Evolutionary conservation across 64 coral and sea anemone genomes (phyloP).

Genomic region (Orbicella faveolata): DNA sequence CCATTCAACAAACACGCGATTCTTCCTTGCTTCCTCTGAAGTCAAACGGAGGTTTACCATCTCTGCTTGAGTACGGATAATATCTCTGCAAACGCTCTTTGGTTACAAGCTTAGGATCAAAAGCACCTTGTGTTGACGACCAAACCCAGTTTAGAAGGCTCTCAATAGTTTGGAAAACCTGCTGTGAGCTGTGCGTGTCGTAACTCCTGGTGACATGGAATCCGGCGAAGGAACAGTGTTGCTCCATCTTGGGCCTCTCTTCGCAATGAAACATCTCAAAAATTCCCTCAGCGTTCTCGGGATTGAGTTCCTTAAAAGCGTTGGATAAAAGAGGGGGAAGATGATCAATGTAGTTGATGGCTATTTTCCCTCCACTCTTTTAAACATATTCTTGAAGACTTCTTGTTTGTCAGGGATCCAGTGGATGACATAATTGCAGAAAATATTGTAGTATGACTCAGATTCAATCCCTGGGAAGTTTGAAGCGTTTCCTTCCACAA

Average conservation of each 20-base stretch:
- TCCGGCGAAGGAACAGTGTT: neutral
- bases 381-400: neutral
- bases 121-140: neutral
- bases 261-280: neutral
- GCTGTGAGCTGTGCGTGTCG: neutral
- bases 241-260: neutral
- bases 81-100: no score
- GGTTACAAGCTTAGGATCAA: neutral
- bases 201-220: conserved; percentile 5
- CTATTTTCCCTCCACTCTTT: neutral
- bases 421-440: conserved; percentile 28
- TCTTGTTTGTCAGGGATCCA: conserved; percentile 33
- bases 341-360: neutral
- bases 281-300: neutral
- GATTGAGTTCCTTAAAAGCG: neutral
- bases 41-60: neutral
- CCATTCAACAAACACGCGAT: neutral
- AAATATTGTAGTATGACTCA: conserved; percentile 11
- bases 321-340: neutral
- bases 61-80: no score
- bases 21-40: neutral
- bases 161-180: neutral
- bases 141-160: neutral
- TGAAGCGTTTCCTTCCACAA: conserved; percentile 12
- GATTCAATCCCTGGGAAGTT: neutral